phyloP scores from a whole-genome alignment of 1,140 invertebrate species.

The Tribolium madens region DNA sequence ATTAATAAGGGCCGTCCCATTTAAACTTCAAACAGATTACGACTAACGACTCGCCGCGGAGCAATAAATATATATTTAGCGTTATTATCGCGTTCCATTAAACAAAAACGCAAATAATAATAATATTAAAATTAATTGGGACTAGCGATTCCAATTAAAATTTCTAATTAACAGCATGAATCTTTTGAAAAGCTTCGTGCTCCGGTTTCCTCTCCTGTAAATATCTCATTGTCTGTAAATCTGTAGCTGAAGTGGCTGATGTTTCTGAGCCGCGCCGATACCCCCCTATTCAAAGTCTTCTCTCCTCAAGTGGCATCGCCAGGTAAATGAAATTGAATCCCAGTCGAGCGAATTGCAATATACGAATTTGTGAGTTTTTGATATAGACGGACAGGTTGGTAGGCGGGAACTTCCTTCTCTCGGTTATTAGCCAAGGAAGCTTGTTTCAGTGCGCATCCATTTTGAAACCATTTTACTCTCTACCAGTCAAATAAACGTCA shows the following conservation, averaged over 20 bases:
- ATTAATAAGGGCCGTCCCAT: background rate
- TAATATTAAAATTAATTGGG: slow-evolving; percentile 47
- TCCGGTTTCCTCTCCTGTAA: slow-evolving; percentile 11
- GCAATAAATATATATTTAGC: slow-evolving; percentile 27
- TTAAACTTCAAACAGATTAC: slow-evolving; percentile 13
- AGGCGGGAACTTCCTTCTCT: background rate
- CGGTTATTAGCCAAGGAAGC: slow-evolving; percentile 40
- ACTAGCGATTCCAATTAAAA: slow-evolving; percentile 47
- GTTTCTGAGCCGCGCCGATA: slow-evolving; percentile 37
- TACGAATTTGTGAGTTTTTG: slow-evolving; percentile 49
- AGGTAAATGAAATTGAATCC: slow-evolving; percentile 50
- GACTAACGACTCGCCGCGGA: slow-evolving; percentile 3
- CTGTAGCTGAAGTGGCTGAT: slow-evolving; percentile 32
- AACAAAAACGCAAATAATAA: slow-evolving; percentile 32
- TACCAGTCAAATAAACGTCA: slow-evolving; percentile 51
- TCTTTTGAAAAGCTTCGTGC: slow-evolving; percentile 37
- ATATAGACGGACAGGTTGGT: slow-evolving; percentile 45
- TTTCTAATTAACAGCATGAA: slow-evolving; percentile 49
- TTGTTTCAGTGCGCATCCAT: slow-evolving; percentile 43
- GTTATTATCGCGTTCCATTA: slow-evolving; percentile 28
- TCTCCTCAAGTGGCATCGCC: slow-evolving; percentile 47
- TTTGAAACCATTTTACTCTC: slow-evolving; percentile 45
- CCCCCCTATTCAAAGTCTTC: slow-evolving; percentile 37
- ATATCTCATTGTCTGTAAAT: slow-evolving; percentile 36
- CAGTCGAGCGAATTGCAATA: slow-evolving; percentile 47